phyloP scores from a whole-genome alignment of 2,113 vertebrate species.

The Lota lota region DNA sequence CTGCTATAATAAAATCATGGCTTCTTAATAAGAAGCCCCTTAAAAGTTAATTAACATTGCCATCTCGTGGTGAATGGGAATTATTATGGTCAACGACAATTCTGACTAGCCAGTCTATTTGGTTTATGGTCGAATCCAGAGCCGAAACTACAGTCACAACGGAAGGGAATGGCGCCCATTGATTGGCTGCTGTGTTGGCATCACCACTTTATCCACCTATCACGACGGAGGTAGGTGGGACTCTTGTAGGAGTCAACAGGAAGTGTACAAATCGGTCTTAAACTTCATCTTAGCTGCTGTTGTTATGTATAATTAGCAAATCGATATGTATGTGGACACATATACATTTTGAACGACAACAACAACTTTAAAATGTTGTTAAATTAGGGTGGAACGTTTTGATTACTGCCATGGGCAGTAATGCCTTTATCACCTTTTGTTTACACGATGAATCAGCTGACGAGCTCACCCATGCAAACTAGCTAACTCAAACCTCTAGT shows the following conservation, averaged over 20 bases:
- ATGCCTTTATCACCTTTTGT: slow-evolving; percentile 38
- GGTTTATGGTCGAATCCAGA: background rate
- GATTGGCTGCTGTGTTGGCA: slow-evolving; percentile 19
- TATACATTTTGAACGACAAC: too few species aligned
- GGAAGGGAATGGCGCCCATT: background rate
- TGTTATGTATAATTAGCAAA: background rate
- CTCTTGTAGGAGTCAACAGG: slow-evolving; percentile 6
- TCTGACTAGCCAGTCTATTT: slow-evolving; percentile 2
- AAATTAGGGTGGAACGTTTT: background rate
- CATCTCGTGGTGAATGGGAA: slow-evolving; percentile 56
- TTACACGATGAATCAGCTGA: slow-evolving; percentile 49
- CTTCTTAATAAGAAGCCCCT: too few species aligned
- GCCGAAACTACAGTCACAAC: background rate
- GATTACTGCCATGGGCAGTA: background rate
- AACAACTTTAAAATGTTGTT: background rate
- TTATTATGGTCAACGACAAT: background rate
- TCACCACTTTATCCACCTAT: slow-evolving; percentile 33
- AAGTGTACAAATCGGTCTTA: slow-evolving; percentile 21
- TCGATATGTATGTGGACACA: background rate
- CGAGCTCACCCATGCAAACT: slow-evolving; percentile 49
- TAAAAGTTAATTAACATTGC: slow-evolving; percentile 37
- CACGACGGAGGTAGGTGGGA: slow-evolving; percentile 16
- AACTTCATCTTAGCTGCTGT: slow-evolving; percentile 33
- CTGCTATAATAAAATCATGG: too few species aligned
- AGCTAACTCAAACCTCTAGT: slow-evolving; percentile 9